Base-by-base conservation (phyloP, 2,888 invertebrate species). In the Gasteruption jaculator region DNA sequence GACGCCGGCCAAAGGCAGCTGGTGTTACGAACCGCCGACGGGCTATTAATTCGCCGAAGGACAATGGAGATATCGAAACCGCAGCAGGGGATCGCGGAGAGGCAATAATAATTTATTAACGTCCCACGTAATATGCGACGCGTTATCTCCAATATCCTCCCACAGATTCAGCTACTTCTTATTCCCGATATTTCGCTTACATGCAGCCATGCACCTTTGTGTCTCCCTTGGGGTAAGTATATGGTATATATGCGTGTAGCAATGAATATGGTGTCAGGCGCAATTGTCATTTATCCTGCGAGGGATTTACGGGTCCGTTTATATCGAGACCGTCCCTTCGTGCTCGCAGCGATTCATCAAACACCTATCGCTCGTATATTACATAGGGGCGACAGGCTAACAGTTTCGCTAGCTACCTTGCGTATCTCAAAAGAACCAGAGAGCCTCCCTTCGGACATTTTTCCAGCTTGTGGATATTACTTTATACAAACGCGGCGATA, bases 251-350 rank as follows among this genome's bases (percentile, higher is more conserved):
- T 39, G 36, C 41, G 40, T 48, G 44, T 20, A 19, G 34, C 49
- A 45, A 60, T 60, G 58, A 61, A 58, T 53, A 59, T 57, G 57
- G 54, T 52, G 53, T 56, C 53, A 46, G 49, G 45, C 46, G 56
- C 65, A 66, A 67, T 68, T 68, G 65, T 66, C 65, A 63, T 67
- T 68, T 68, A 68, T 68, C 64, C 64, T 56, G 54, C 48, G 5
- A 40, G 43, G 57, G 60, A 67, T 66, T 67, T 67, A 67, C 63
- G 63, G 51, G 61, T 63, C 56, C 62, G 60, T 63, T 61, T 60
- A 61, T 55, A 58, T 54, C 56, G 38, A 35, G 39, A 46, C 41
- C 52, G 50, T 40, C 57, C 46, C 41, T 45, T 38, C 36, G 35
- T 33, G n/a, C n/a, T n/a, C n/a, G n/a, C n/a, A 50, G 48, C 60